phyloP scores from a whole-genome alignment of 2,113 vertebrate genomes.

The Engystomops pustulosus region DNA sequence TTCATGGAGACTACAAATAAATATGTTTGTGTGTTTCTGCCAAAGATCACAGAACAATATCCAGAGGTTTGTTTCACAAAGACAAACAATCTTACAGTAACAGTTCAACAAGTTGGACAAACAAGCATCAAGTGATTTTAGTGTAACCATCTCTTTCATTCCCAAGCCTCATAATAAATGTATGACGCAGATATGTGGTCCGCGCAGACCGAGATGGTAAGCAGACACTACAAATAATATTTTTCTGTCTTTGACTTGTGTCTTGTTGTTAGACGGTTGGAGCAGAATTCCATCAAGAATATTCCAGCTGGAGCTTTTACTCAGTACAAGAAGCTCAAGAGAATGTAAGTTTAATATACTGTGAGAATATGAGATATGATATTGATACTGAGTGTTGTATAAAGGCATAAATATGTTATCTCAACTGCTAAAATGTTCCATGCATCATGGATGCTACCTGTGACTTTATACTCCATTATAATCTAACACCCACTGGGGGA shows the following conservation, averaged over 20 bases:
- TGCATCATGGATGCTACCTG: too few species aligned
- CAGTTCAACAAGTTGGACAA: constrained; percentile 29
- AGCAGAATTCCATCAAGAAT: constrained; percentile 95
- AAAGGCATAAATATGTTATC: too few species aligned
- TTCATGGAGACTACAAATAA: background rate
- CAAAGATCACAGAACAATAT: constrained; percentile 15
- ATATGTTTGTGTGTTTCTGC: constrained; percentile 11
- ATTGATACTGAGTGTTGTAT: background rate
- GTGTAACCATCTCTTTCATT: background rate
- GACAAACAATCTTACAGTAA: constrained; percentile 1
- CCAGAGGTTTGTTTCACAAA: background rate
- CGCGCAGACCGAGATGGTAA: background rate
- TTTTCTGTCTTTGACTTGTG: constrained; percentile 13
- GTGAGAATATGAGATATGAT: background rate
- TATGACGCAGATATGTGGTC: constrained; percentile 28
- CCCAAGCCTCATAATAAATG: background rate
- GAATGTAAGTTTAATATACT: constrained; percentile 85
- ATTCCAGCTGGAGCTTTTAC: constrained; percentile 92
- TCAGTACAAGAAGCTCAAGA: constrained; percentile 96
- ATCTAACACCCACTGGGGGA: too few species aligned
- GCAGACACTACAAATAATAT: constrained; percentile 26
- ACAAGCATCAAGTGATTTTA: constrained; percentile 21
- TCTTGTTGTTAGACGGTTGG: constrained; percentile 85
- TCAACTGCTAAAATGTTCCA: too few species aligned
- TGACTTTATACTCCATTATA: too few species aligned